phyloP scores from a whole-genome alignment of 2,113 vertebrate genomes.

The Oreochromis niloticus region DNA sequence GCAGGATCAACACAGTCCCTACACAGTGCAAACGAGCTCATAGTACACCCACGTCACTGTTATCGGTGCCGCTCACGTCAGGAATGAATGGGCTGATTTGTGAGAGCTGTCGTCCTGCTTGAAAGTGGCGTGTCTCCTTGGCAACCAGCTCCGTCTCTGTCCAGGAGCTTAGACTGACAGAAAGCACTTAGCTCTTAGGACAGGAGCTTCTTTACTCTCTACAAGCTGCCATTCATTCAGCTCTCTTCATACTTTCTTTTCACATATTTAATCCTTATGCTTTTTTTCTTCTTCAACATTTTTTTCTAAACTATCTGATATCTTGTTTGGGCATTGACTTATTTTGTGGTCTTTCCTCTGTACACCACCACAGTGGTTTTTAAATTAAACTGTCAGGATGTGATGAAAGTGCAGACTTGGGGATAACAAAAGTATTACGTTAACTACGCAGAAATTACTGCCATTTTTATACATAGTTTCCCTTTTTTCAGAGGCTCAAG shows the following conservation, averaged over 20 bases:
- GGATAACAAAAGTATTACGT: not conserved
- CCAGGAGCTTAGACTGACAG: conserved; percentile 38
- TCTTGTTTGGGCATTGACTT: not conserved
- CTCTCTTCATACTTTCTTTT: not conserved
- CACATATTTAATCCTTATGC: not conserved
- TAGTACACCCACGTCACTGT: conserved; percentile 27
- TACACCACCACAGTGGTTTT: not conserved
- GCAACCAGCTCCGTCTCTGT: conserved; percentile 61
- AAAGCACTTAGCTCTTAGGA: conserved; percentile 35
- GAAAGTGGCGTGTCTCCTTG: conserved; percentile 68
- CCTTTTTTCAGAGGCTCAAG: not conserved
- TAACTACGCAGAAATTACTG: not conserved
- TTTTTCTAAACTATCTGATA: not conserved
- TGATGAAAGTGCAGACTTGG: not conserved
- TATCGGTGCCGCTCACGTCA: conserved; percentile 40
- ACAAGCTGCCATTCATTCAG: not conserved
- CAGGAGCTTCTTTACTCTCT: not conserved
- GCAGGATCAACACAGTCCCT: not conserved
- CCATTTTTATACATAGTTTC: not conserved
- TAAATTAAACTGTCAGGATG: not conserved
- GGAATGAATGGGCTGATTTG: conserved; percentile 61
- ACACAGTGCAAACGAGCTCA: conserved; percentile 1
- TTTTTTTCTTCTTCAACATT: not conserved
- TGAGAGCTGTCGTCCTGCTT: conserved; percentile 53
- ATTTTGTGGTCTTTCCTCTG: not conserved